These are phyloP conservation scores for Scrobipalpa costella DNA, from an alignment of 2,888 invertebrate species.

Conservation along the genomic window DNA sequence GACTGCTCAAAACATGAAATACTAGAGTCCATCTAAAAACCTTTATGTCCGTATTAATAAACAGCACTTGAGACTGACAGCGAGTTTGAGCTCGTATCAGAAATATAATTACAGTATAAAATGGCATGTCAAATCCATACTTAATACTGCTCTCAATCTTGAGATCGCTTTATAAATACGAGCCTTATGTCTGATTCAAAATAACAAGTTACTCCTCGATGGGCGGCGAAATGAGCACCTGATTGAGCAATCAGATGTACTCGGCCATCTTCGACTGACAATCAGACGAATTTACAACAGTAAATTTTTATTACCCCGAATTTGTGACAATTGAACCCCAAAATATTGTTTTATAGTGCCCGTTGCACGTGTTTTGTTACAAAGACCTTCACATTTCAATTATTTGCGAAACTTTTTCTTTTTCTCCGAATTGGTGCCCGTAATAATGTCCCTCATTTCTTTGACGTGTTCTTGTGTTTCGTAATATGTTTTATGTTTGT, in stretches of 20 bases:
- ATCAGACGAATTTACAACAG: conserved; percentile 47
- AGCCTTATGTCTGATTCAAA: neutral
- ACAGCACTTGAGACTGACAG: too few species aligned
- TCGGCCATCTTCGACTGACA: conserved; percentile 5
- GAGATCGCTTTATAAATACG: too few species aligned
- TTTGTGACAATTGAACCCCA: conserved; percentile 58
- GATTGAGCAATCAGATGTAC: conserved; percentile 40
- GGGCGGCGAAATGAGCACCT: conserved; percentile 24
- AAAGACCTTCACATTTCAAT: conserved; percentile 48
- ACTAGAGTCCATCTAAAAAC: neutral
- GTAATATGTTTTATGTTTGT: neutral
- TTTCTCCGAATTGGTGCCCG: conserved; percentile 50
- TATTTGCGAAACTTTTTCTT: conserved; percentile 44
- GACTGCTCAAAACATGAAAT: neutral
- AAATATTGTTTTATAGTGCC: conserved; percentile 44
- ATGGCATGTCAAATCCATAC: too few species aligned
- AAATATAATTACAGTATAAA: too few species aligned
- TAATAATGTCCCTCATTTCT: conserved; percentile 45
- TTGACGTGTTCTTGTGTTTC: conserved; percentile 33
- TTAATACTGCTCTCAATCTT: too few species aligned
- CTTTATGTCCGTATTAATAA: too few species aligned
- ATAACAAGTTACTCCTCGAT: neutral
- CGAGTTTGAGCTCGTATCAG: too few species aligned
- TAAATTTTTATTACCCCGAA: conserved; percentile 72
- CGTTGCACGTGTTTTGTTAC: conserved; percentile 49